Evolutionary conservation across 2,113 vertebrate species (phyloP).

Genomic region (Corvus moneduloides): DNA sequence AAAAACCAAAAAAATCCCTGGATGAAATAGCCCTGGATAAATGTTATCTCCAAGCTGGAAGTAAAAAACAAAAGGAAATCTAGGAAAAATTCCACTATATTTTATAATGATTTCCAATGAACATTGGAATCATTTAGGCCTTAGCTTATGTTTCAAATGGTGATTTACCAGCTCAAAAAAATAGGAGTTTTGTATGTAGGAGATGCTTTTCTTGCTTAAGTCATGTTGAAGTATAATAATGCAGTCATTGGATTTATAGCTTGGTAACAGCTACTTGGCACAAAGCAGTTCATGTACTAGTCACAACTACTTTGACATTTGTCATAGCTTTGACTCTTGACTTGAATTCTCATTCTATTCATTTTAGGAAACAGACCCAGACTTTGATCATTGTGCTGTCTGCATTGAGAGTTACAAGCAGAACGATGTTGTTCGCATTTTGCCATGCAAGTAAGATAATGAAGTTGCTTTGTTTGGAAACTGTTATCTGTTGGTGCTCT

Average conservation of each 20-base stretch:
- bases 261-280: background rate
- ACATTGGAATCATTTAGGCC: background rate
- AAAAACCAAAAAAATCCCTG: background rate
- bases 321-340: slow-evolving; percentile 12
- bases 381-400: slow-evolving; percentile 98
- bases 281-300: background rate
- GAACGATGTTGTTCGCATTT: slow-evolving; percentile 93
- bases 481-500: background rate
- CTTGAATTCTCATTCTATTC: slow-evolving; percentile 47
- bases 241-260: background rate
- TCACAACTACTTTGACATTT: background rate
- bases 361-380: slow-evolving; percentile 93
- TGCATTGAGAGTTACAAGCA: slow-evolving; percentile 98
- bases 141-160: background rate
- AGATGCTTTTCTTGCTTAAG: background rate
- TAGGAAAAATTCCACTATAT: background rate
- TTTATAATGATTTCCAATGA: background rate
- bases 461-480: slow-evolving; percentile 28
- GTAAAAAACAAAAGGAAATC: background rate
- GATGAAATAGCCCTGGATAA: background rate
- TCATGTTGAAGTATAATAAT: background rate
- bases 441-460: slow-evolving; percentile 94
- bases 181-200: background rate
- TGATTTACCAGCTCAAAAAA: background rate
- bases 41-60: background rate